These are phyloP conservation scores for Rhopilema esculentum DNA, from an alignment of 30 jellyfish, hydroid and myxozoan genomes.

Conservation along the genomic window DNA sequence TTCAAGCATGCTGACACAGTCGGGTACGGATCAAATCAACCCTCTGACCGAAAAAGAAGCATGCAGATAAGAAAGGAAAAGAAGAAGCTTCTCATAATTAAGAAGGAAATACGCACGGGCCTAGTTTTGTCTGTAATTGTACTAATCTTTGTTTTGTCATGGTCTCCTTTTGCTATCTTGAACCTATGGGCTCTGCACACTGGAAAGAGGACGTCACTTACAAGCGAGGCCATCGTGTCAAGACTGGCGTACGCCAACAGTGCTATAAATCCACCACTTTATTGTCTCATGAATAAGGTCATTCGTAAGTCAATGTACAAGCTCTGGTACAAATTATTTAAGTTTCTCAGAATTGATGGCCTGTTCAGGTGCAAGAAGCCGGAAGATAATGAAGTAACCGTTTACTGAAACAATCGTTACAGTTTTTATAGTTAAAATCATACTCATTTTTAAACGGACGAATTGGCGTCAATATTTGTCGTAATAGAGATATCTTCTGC, in stretches of 20 bases:
- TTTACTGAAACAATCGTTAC: background rate
- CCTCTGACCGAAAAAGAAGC: background rate
- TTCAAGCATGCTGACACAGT: background rate
- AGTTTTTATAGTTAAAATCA: background rate
- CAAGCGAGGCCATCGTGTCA: conserved; percentile 62
- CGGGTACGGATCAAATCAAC: background rate
- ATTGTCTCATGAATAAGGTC: conserved; percentile 64
- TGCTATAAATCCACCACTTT: conserved; percentile 70
- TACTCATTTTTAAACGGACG: too few relatives aligned
- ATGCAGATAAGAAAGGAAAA: background rate
- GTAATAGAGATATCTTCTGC: too few relatives aligned
- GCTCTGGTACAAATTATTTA: conserved; percentile 46
- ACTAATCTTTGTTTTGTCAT: conserved; percentile 49
- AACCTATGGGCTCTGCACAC: conserved; percentile 67
- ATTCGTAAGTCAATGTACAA: conserved; percentile 31
- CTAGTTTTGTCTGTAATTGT: conserved; percentile 48
- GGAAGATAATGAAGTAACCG: conserved; percentile 23
- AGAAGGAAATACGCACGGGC: conserved; percentile 68
- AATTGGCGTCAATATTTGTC: too few relatives aligned
- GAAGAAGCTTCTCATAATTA: background rate
- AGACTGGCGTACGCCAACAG: conserved; percentile 69
- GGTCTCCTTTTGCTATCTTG: conserved; percentile 77
- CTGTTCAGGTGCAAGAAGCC: conserved; percentile 16
- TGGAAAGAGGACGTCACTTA: conserved; percentile 32
- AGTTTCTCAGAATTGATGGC: conserved; percentile 4